phyloP scores from a whole-genome alignment of 2,797 vertebrate genomes.

The Phrynocephalus forsythii region DNA sequence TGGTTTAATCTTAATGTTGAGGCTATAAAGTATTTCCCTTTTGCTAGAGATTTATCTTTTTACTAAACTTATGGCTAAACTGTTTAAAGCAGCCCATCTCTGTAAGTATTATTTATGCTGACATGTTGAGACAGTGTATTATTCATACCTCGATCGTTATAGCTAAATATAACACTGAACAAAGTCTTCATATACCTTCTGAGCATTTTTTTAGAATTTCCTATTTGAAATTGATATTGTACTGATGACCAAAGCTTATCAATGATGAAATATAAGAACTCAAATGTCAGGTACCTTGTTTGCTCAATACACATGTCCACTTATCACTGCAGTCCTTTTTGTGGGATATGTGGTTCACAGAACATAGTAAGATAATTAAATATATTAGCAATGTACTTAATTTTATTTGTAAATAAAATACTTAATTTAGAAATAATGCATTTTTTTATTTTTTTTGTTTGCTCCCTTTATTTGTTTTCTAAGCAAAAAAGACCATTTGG shows the following conservation, averaged over 20 bases:
- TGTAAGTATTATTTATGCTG: not conserved
- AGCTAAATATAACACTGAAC: not conserved
- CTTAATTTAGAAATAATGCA: no score
- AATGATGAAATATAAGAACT: not conserved
- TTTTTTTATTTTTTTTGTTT: not conserved
- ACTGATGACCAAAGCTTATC: not conserved
- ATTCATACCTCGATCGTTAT: not conserved
- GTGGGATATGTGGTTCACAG: not conserved
- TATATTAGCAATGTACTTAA: not conserved
- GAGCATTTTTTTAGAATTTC: constrained; percentile 1
- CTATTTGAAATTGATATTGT: not conserved
- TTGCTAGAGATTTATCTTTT: not conserved
- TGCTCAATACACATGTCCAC: not conserved
- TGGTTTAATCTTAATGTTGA: not conserved
- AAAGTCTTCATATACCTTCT: not conserved
- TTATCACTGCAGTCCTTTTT: not conserved
- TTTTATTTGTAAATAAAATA: not conserved
- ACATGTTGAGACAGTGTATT: not conserved
- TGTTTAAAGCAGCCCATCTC: not conserved
- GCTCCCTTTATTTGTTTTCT: not conserved
- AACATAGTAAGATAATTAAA: not conserved
- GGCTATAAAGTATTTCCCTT: constrained; percentile 10
- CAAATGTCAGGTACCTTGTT: not conserved
- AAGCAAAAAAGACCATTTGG: not conserved
- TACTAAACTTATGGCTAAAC: not conserved